A percentile compares a stretch with the other conserved stretches of the same genome.
Evolutionary conservation across 2,113 vertebrate genomes (phyloP).

Genomic region (Benitochromis conjunctus): DNA sequence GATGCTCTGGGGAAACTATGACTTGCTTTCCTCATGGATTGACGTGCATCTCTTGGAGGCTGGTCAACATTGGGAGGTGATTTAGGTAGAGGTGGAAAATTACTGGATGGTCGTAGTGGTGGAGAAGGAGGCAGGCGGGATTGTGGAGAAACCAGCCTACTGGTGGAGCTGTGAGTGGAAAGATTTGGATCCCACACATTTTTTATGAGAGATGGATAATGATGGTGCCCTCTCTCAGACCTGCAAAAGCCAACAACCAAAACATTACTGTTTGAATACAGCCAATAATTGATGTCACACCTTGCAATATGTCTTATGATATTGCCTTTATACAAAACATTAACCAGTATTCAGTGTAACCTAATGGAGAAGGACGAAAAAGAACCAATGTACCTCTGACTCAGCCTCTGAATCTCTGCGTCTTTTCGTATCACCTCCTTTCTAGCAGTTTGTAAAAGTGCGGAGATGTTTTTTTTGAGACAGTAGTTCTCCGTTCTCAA

Average conservation of each 20-base stretch:
- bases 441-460: slow-evolving; percentile 89
- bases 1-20: not conserved
- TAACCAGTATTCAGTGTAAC: not conserved
- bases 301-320: not conserved
- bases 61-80: not conserved
- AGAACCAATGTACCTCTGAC: slow-evolving; percentile 74
- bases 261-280: not conserved
- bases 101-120: not conserved
- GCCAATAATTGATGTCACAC: not conserved
- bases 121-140: not conserved
- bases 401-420: slow-evolving; percentile 87
- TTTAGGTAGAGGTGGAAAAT: not conserved
- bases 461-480: slow-evolving; percentile 95
- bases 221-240: slow-evolving; percentile 9
- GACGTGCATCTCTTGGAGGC: not conserved
- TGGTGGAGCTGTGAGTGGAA: not conserved
- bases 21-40: not conserved
- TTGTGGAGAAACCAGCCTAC: not conserved
- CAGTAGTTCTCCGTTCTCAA: slow-evolving; percentile 85
- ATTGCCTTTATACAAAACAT: not conserved
- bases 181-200: not conserved
- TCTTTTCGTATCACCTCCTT: slow-evolving; percentile 92
- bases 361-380: not conserved
- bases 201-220: slow-evolving; percentile 1
- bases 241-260: slow-evolving; percentile 32